Evolutionary conservation across 2,888 invertebrate genomes (phyloP).

Genomic region (Sarcophaga variegata): DNA sequence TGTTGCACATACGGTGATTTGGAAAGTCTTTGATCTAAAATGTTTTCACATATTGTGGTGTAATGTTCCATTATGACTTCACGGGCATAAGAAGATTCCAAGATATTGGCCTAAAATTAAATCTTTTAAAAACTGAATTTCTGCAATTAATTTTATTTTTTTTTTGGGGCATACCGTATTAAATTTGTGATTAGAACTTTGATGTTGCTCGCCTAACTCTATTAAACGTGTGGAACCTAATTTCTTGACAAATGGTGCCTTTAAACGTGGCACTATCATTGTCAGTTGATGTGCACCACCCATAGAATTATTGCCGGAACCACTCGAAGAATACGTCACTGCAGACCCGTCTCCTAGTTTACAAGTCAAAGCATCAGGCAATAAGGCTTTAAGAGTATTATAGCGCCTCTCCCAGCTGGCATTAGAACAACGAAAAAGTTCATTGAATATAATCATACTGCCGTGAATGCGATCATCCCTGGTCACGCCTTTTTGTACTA

Average conservation of each 20-base stretch:
- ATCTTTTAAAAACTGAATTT: not conserved
- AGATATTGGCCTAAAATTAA: slow-evolving; percentile 83
- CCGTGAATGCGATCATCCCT: slow-evolving; percentile 96
- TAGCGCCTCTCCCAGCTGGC: slow-evolving; percentile 92
- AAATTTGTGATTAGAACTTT: slow-evolving; percentile 74
- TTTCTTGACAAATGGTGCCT: slow-evolving; percentile 82
- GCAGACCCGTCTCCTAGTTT: slow-evolving; percentile 73
- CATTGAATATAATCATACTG: slow-evolving; percentile 95
- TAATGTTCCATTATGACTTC: slow-evolving; percentile 92
- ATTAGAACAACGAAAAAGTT: slow-evolving; percentile 94
- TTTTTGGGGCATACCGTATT: slow-evolving; percentile 70
- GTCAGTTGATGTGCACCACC: slow-evolving; percentile 73
- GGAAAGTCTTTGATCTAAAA: slow-evolving; percentile 89
- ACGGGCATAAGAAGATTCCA: slow-evolving; percentile 94
- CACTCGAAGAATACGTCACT: slow-evolving; percentile 34
- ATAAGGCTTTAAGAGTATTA: slow-evolving; percentile 86
- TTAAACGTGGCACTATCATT: slow-evolving; percentile 81
- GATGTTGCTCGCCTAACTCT: slow-evolving; percentile 77
- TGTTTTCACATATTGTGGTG: slow-evolving; percentile 89
- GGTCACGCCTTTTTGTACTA: slow-evolving; percentile 85
- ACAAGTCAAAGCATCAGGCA: slow-evolving; percentile 78
- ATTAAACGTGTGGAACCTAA: slow-evolving; percentile 76
- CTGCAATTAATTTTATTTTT: too few species aligned
- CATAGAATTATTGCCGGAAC: slow-evolving; percentile 69
- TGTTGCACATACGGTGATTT: slow-evolving; percentile 93